Evolutionary conservation across 1,140 invertebrate species (phyloP), one percentile per base, ranked within the genome.

Genomic region (Gerris buenoi): DNA sequence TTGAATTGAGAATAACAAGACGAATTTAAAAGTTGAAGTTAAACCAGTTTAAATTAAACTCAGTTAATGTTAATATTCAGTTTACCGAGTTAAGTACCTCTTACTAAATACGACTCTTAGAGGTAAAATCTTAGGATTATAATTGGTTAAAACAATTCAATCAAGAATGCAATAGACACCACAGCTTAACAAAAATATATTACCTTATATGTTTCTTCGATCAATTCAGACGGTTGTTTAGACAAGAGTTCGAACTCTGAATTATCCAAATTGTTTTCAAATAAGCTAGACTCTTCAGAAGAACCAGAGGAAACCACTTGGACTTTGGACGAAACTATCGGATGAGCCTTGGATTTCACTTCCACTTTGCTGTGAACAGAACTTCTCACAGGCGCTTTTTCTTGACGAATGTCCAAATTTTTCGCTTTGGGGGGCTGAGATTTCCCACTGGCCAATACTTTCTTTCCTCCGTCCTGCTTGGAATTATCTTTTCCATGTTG

Each of bases 221-320:
- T 83, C 64, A 88, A 84, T 79, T 91, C 88, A 18, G 87, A 85
- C 0, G 89, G 89, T 73, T 91, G 88, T 29, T 88, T 82, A 0
- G 88, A 90, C 18, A 91, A 80, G 72, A 89, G 88, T 75, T 91
- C 88, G 72, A 90, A 91, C 77, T 91, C 89, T 1, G 88, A 87
- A 13, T 67, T 66, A 2, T 83, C 85, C 14, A 88, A 82, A 71
- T 88, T 88, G 73, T 88, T 88, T 59, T 85, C 85, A 10, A 10
- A 18, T 5, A 60, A 13, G 5, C 58, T 71, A 1, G 71, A 70
- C 64, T 74, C 73, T 22, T 68, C 70, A 56, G 78, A 76, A 29
- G 78, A 78, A 46, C 33, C 33, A 46, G 33, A 46, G 26, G 79
- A 75, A 2, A 82, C 76, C 22, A 83, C 64, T 65, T 64, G 64